phyloP scores from a whole-genome alignment of 2,113 vertebrate genomes.

The Gobiocypris rarus region DNA sequence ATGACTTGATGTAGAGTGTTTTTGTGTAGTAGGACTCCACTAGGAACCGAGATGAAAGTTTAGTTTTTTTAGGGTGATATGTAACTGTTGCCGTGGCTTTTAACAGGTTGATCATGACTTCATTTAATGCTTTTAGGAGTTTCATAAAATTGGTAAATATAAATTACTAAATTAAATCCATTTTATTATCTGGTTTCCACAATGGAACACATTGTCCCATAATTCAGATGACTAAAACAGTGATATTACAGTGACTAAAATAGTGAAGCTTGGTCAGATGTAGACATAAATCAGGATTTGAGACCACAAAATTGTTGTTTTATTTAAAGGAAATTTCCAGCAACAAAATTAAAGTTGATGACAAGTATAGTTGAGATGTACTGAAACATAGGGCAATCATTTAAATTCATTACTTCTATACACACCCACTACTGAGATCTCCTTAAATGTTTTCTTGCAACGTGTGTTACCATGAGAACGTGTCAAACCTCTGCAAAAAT shows the following conservation, averaged over 20 bases:
- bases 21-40: background rate
- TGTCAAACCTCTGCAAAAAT: background rate
- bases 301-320: background rate
- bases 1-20: background rate
- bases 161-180: background rate
- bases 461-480: background rate
- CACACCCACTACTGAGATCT: background rate
- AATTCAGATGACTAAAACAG: conserved; percentile 24
- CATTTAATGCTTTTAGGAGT: background rate
- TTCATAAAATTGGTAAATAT: background rate
- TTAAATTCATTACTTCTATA: background rate
- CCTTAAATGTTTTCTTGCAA: background rate
- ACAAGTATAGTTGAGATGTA: background rate
- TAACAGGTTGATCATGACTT: conserved; percentile 17
- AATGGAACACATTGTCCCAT: conserved; percentile 1
- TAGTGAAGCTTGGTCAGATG: conserved; percentile 14
- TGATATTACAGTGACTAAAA: background rate
- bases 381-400: background rate
- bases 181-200: conserved; percentile 8
- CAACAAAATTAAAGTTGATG: background rate
- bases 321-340: conserved; percentile 11
- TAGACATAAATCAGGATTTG: background rate
- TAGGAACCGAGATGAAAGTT: background rate
- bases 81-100: background rate
- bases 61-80: background rate